Evolutionary conservation across 2,797 vertebrate species (phyloP), one percentile per base, ranked within the genome.

Genomic region (Crypturellus tataupa): DNA sequence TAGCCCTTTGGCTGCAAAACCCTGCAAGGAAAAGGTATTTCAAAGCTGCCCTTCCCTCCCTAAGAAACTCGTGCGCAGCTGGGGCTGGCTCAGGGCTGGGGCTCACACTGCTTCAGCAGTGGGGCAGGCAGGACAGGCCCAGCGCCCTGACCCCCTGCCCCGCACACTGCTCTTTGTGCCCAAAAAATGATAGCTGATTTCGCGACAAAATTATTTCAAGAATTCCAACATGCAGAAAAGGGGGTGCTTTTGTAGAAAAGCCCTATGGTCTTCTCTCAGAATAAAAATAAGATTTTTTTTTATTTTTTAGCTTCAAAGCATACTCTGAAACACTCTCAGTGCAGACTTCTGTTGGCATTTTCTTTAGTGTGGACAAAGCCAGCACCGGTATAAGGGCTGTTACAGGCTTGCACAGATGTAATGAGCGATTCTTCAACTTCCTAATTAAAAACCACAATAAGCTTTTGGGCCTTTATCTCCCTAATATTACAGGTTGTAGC

Each of bases 401-500:
- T 68, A 70, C 82, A 80, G 42, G 68, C 70, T 79, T 76, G 42
- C 80, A 84, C 56, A 68, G 83, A 65, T 90, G 90, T 91, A 87
- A 87, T 56, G 58, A 94, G 80, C 12, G 12, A 69, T 77, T 58
- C 80, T 94, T 79, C 83, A 85, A 40, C 83, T 95, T 94, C 87
- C 95, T 91, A 89, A 94, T 93, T 89, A 94, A 95, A 94, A 94
- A 80, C 64, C 73, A 91, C 93, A 84, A 47, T 11, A 53, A 86
- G 80, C 46, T 89, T 85, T 80, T 75, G 87, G 90, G 49, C 53
- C 84, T 70, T 64, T 58, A 88, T 81, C 89, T 92, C 77, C 69
- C 65, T 80, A 55, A 73, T 86, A 73, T 75, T 62, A 80, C 95
- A 96, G 87, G 93, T 95, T 94, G 78, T 47, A 95, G 89, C 87